Evolutionary conservation across 2,797 vertebrate genomes (phyloP).

Genomic region (Microtus obscurus): DNA sequence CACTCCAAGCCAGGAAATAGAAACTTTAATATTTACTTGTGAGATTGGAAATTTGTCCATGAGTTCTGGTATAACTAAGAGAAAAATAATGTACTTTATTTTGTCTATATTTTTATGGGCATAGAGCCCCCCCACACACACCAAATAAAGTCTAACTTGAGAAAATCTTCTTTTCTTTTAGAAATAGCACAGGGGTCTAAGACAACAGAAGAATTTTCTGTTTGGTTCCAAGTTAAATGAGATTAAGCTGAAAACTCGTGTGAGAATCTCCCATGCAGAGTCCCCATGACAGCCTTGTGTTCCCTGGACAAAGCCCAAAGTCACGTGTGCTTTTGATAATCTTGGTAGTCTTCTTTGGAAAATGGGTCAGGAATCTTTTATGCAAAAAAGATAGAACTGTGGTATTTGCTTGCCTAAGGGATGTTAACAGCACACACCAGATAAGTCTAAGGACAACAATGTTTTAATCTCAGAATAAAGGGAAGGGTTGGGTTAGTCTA

Average conservation of each 20-base stretch:
- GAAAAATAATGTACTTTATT: neutral
- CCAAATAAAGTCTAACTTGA: slow-evolving; percentile 59
- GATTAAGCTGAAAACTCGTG: slow-evolving; percentile 45
- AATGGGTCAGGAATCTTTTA: slow-evolving; percentile 39
- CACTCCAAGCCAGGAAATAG: neutral
- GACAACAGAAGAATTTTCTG: slow-evolving; percentile 59
- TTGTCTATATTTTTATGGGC: slow-evolving; percentile 13
- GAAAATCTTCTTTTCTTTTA: slow-evolving; percentile 66
- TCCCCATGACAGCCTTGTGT: neutral
- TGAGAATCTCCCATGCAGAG: slow-evolving; percentile 46
- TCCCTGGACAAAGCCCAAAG: slow-evolving; percentile 69
- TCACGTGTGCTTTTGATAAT: slow-evolving; percentile 27
- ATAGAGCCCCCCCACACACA: neutral
- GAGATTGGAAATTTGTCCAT: neutral
- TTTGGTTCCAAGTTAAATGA: slow-evolving; percentile 73
- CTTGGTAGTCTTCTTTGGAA: slow-evolving; percentile 52
- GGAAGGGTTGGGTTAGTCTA: neutral
- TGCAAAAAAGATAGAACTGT: slow-evolving; percentile 25
- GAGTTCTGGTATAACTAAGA: slow-evolving; percentile 24
- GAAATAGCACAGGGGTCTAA: slow-evolving; percentile 38
- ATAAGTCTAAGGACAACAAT: neutral
- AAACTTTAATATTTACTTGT: neutral
- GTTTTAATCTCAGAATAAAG: slow-evolving; percentile 6
- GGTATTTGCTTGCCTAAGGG: slow-evolving; percentile 10
- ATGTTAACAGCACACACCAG: neutral